phyloP scores from a whole-genome alignment of 2,113 vertebrate species.

The Tursiops truncatus region DNA sequence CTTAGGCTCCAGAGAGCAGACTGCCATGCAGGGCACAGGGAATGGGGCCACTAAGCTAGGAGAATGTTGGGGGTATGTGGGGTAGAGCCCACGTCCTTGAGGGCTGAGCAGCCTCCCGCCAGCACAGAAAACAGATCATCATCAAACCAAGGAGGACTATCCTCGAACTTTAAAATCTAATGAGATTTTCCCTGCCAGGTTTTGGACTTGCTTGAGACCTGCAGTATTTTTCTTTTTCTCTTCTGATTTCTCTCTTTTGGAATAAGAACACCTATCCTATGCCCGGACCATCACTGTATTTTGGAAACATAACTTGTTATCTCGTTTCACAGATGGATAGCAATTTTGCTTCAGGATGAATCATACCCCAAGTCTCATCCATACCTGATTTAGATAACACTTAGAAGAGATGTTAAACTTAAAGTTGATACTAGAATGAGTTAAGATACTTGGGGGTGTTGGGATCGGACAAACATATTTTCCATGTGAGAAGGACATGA shows the following conservation, averaged over 20 bases:
- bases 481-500: background rate
- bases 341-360: background rate
- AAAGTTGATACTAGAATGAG: background rate
- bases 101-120: background rate
- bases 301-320: background rate
- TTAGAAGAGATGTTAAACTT: background rate
- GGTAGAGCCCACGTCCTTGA: background rate
- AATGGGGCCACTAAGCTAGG: fast-evolving
- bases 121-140: background rate
- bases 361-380: background rate
- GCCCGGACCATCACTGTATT: background rate
- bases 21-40: background rate
- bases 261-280: background rate
- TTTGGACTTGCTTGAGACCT: background rate
- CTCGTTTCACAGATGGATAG: background rate
- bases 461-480: background rate
- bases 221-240: background rate
- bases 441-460: background rate
- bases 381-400: background rate
- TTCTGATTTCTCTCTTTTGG: background rate
- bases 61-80: fast-evolving
- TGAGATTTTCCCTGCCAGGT: background rate
- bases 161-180: background rate
- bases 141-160: background rate
- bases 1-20: background rate